Conservation (phyloP, 2,888 invertebrate genomes). For the Automeris io region DNA sequence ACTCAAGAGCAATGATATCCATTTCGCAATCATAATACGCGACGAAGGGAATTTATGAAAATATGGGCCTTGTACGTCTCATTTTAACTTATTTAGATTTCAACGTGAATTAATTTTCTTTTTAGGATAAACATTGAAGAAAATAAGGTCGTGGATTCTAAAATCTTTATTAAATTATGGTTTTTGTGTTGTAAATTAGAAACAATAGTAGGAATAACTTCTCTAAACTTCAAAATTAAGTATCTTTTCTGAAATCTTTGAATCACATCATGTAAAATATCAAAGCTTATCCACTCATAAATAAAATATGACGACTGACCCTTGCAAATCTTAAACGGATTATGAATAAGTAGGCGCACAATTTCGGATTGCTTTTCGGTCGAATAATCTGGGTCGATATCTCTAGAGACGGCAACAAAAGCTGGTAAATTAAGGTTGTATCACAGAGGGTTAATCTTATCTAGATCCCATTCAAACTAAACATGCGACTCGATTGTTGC, state of each 20-base stretch:
- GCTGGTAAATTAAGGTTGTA: slow-evolving; percentile 21
- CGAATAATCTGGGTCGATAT: slow-evolving; percentile 23
- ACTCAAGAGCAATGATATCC: too few species aligned
- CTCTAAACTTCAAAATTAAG: too few species aligned
- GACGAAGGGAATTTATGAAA: too few species aligned
- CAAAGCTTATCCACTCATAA: slow-evolving; percentile 29
- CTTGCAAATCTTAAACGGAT: slow-evolving; percentile 36
- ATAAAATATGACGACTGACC: slow-evolving; percentile 39
- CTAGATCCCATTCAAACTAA: slow-evolving; percentile 26
- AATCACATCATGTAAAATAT: slow-evolving; percentile 25
- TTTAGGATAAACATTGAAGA: too few species aligned
- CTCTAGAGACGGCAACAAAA: neutral
- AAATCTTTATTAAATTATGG: too few species aligned
- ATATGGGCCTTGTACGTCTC: too few species aligned
- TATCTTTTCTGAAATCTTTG: neutral
- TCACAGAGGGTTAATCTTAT: slow-evolving; percentile 38
- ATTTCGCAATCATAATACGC: too few species aligned
- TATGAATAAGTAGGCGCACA: slow-evolving; percentile 37
- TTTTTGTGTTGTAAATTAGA: too few species aligned
- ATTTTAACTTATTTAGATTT: too few species aligned
- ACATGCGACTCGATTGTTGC: slow-evolving; percentile 25
- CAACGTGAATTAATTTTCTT: too few species aligned
- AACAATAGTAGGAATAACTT: too few species aligned
- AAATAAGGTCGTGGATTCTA: too few species aligned
- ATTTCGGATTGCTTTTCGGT: slow-evolving; percentile 23